These are phyloP conservation scores for Columbina picui DNA, from an alignment of 2,113 vertebrate genomes.

Conservation along the genomic window DNA sequence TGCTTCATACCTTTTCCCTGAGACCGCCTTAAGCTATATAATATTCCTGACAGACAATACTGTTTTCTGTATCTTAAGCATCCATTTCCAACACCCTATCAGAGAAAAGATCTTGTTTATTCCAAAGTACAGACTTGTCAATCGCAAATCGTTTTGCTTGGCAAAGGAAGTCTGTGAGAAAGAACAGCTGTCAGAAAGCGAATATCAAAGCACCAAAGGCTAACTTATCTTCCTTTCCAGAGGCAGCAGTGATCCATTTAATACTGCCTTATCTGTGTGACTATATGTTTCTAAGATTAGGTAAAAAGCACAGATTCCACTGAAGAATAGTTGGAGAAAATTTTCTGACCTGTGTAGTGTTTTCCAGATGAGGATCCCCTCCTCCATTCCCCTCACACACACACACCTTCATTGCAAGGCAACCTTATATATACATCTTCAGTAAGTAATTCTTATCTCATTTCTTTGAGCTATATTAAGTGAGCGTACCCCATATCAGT, in stretches of 20 bases:
- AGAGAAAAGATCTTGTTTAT: constrained; percentile 30
- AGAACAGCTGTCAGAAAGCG: constrained; percentile 10
- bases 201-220: background rate
- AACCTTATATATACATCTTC: background rate
- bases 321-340: background rate
- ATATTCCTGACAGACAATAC: fast-evolving
- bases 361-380: background rate
- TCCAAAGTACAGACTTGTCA: background rate
- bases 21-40: background rate
- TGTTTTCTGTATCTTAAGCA: background rate
- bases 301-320: background rate
- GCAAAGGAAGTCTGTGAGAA: background rate
- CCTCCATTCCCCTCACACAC: background rate
- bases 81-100: background rate
- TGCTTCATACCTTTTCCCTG: background rate
- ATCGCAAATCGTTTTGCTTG: background rate
- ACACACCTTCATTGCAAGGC: background rate
- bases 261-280: constrained; percentile 2
- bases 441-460: background rate
- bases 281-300: background rate
- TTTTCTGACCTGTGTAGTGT: background rate
- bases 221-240: constrained; percentile 39
- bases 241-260: constrained; percentile 33
- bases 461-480: constrained; percentile 9
- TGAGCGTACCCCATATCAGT: background rate